Conservation (phyloP, 1,140 invertebrate species). For the Drosophila azteca region DNA sequence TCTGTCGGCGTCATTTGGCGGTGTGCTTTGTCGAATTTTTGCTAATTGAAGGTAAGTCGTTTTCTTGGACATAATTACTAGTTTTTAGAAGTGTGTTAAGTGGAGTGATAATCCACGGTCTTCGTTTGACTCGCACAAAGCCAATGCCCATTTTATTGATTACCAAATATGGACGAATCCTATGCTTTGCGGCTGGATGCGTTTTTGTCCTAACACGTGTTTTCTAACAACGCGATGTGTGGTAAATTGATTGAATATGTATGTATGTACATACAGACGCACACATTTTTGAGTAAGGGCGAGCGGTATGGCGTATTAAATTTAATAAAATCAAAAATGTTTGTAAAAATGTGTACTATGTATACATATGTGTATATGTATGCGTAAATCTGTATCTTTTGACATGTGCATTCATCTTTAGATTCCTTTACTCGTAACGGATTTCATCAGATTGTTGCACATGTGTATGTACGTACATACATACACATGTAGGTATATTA, state of each 20-base stretch:
- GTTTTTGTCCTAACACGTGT: slow-evolving; percentile 36
- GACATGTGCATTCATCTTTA: too few relatives aligned
- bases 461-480: slow-evolving; percentile 6
- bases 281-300: background rate
- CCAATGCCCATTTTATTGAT: background rate
- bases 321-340: background rate
- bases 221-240: slow-evolving; percentile 31
- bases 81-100: too few relatives aligned
- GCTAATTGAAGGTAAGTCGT: slow-evolving; percentile 23
- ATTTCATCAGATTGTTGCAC: background rate
- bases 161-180: background rate
- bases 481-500: background rate
- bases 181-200: background rate
- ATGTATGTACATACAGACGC: slow-evolving; percentile 25
- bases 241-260: slow-evolving; percentile 26
- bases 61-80: background rate
- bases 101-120: too few relatives aligned
- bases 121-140: too few relatives aligned
- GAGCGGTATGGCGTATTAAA: background rate
- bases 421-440: too few relatives aligned
- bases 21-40: background rate
- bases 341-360: too few relatives aligned
- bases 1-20: slow-evolving; percentile 27
- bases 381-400: too few relatives aligned
- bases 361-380: too few relatives aligned